Evolutionary conservation across 2,797 vertebrate species (phyloP), one percentile per base, ranked within the genome.

Genomic region (Sebastiscus tertius): DNA sequence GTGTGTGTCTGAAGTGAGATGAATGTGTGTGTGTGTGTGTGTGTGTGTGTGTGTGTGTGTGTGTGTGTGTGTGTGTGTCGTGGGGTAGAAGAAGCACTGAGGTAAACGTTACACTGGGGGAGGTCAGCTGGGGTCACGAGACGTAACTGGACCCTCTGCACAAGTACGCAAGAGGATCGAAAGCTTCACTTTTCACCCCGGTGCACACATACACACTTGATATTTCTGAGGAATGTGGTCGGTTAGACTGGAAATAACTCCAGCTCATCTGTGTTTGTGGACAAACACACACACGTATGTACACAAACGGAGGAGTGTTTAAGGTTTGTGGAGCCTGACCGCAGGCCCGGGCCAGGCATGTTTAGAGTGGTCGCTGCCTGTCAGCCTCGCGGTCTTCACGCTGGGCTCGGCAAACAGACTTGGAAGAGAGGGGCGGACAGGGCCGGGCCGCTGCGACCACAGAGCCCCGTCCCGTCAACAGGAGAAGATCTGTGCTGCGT

Each of bases 401-500:
- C 71, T 22, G 33, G 68, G 33, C 71, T 84, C 72, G 13, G 72
- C 74, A 83, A 84, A 88, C 82, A 59, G 29, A 56, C 42, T 64
- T 39, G 49, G 84, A 72, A 81, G 84, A 33, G 55, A 79, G 55
- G 80, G 80, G 55, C 18, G 75, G 82, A 79, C 31, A 1, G 82
- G 52, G 61, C 81, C 24, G 22, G 26, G 67, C 63, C 71, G 2
- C 79, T 4, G 59, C 24, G 71, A 76, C 87, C 84, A 20, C 87
- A 78, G 83, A 77, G 64, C 83, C 71, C 67, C 20, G 22, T 81
- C 89, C 89, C 85, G 63, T 89, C 88, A 89, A 90, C 91, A 82
- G 73, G 75, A 89, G 84, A 80, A 89, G 84, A 80, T 88, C 88
- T 84, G 65, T 61, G 4, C 88, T 77, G 77, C 82, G 80, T 92